Evolutionary conservation across 1,140 invertebrate genomes (phyloP).

Genomic region (Hyposmocoma kahamanoa): DNA sequence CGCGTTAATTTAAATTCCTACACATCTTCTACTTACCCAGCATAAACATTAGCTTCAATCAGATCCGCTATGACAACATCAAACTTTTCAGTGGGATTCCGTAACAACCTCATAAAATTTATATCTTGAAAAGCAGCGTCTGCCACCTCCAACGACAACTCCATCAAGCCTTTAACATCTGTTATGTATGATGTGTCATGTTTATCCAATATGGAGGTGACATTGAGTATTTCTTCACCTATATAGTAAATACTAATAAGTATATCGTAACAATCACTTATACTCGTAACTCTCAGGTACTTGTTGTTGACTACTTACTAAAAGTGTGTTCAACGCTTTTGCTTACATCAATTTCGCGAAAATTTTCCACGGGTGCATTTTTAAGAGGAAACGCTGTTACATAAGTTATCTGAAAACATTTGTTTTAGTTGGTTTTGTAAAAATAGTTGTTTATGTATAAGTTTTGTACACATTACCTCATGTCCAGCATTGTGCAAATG

Average conservation of each 20-base stretch:
- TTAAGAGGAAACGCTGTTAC: no score
- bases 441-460: no score
- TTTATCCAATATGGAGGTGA: not conserved
- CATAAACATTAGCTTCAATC: not conserved
- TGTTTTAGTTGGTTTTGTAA: no score
- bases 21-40: not conserved
- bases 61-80: not conserved
- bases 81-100: not conserved
- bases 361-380: no score
- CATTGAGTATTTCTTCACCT: not conserved
- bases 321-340: no score
- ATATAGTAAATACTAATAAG: not conserved
- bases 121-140: not conserved
- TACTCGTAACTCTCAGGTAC: no score
- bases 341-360: no score
- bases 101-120: not conserved
- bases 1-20: not conserved
- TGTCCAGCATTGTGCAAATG: slow-evolving; percentile 17
- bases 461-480: no score
- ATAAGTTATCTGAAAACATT: no score
- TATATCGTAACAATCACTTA: no score
- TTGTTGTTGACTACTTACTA: no score
- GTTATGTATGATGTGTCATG: not conserved
- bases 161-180: not conserved
- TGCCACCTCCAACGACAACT: not conserved